Base-by-base conservation (phyloP, 2,113 vertebrate genomes). In the Dermatemys mawii region DNA sequence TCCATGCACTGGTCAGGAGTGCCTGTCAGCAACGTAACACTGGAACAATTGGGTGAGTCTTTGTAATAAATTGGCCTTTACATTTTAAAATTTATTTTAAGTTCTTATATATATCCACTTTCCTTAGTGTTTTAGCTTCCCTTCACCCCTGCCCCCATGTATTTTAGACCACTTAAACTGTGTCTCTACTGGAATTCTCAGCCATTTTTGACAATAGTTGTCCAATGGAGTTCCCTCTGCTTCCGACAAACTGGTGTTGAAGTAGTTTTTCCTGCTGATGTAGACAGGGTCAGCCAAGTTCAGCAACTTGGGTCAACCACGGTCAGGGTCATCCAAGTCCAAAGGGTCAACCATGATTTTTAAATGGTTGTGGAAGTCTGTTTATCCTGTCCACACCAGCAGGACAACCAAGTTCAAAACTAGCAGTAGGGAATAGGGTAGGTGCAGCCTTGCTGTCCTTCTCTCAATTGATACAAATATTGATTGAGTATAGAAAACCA, bases 1-100 rank as follows among this genome's bases (percentile, higher is more conserved):
- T 99, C 97, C 98, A 98, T 3, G 3, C 76, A 5, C 96, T 97
- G 93, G 98, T 98, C 84, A 98, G 94, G 67, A 83, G 70, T 2
- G 98, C 97, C 76, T 99, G 98, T 95, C 98, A 98, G 89, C 97
- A 97, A 85, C 95, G 97, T 91, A 95, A 96, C 8, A 73, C 90
- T 1, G 98, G 96, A 48, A 96, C 97, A 24, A 92, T 96, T 44
- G 98, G 98, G 99, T 99, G 81, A 98, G 98, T 96, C 67, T 86
- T 4, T 49, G 29, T 60, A 27, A 78, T 38, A 90, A 76, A 26
- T 8, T 13, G 46, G n/a, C 11, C 1, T 78, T 38, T 5, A 17
- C 63, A 70, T 38, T 22, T 26, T 87, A 55, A n/a, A 26, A 90
- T 53, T 24, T 35, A 10, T 81, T 80, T 84, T 26, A 79, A 86